A percentile compares a stretch with the other conserved stretches of the same genome.
These are phyloP conservation scores for Exaiptasia diaphana DNA, from an alignment of 64 coral and sea anemone genomes.

Conservation along the genomic window DNA sequence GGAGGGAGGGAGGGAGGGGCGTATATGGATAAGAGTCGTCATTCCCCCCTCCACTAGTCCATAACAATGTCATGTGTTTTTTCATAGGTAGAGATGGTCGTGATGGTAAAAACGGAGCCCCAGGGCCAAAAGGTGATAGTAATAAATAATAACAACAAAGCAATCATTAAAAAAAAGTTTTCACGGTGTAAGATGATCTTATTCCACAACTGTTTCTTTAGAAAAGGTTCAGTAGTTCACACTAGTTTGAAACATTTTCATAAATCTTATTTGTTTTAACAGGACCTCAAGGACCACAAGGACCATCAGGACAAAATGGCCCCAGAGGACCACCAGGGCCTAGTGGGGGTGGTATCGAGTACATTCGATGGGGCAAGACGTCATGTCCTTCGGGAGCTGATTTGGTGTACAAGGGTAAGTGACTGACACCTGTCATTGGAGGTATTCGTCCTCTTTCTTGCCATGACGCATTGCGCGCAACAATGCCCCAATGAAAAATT, in stretches of 20 bases:
- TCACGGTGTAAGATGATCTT: neutral
- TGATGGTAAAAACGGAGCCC: neutral
- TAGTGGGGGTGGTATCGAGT: conserved; percentile 14
- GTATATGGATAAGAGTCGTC: no score
- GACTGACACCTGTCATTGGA: neutral
- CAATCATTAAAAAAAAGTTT: neutral
- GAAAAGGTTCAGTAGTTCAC: no score
- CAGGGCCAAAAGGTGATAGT: conserved; percentile 18
- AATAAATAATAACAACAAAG: neutral
- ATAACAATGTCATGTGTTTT: no score
- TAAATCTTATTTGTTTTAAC: neutral
- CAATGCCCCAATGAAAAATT: neutral
- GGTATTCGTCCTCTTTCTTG: neutral
- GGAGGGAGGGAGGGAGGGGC: no score
- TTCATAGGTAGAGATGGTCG: conserved; percentile 16
- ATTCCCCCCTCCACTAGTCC: no score
- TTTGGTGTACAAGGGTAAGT: conserved; percentile 57
- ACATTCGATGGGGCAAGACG: conserved; percentile 62
- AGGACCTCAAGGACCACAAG: conserved; percentile 6
- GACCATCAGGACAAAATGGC: conserved; percentile 10
- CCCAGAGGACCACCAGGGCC: neutral
- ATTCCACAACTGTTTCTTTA: neutral
- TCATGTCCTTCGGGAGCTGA: conserved; percentile 23
- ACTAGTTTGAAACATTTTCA: no score
- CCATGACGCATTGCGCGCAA: neutral